Evolutionary conservation across 2,797 vertebrate genomes (phyloP).

Genomic region (Lindbergichthys nudifrons): DNA sequence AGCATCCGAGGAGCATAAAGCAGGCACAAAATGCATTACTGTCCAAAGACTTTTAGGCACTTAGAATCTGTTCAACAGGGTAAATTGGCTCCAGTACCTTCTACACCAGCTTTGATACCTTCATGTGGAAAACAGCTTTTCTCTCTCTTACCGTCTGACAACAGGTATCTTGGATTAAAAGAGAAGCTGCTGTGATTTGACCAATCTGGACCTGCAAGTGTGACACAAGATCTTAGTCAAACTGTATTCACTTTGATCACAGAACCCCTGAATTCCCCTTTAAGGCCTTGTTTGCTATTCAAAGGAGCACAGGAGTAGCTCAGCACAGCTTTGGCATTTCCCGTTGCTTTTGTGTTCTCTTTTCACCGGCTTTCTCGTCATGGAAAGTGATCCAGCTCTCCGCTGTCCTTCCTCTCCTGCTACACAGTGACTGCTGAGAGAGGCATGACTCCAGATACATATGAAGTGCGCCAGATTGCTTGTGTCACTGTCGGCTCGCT

Average conservation of each 20-base stretch:
- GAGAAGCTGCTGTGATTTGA: constrained; percentile 33
- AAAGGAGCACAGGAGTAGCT: constrained; percentile 38
- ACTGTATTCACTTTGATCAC: constrained; percentile 49
- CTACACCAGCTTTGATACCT: constrained; percentile 19
- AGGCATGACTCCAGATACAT: constrained; percentile 45
- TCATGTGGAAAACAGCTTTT: constrained; percentile 17
- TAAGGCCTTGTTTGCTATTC: constrained; percentile 50
- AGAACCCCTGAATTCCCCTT: constrained; percentile 39
- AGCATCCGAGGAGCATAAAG: constrained; percentile 28
- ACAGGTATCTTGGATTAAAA: constrained; percentile 25
- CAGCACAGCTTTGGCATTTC: constrained; percentile 44
- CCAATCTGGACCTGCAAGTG: constrained; percentile 28
- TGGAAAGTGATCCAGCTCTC: constrained; percentile 11
- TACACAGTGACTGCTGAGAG: constrained; percentile 11
- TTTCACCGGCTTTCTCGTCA: constrained; percentile 24
- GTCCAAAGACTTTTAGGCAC: constrained; percentile 4
- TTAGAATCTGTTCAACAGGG: constrained; percentile 10
- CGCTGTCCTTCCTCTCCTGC: constrained; percentile 16
- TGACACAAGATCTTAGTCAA: constrained; percentile 47
- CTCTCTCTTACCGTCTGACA: constrained; percentile 10
- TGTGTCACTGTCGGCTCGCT: constrained; percentile 46
- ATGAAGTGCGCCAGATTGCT: constrained; percentile 55
- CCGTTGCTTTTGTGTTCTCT: constrained; percentile 25
- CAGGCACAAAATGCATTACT: constrained; percentile 14
- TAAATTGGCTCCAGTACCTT: constrained; percentile 15